Evolutionary conservation across 2,888 invertebrate species (phyloP), one percentile per base, ranked within the genome.

Genomic region (Meteorus colon): DNA sequence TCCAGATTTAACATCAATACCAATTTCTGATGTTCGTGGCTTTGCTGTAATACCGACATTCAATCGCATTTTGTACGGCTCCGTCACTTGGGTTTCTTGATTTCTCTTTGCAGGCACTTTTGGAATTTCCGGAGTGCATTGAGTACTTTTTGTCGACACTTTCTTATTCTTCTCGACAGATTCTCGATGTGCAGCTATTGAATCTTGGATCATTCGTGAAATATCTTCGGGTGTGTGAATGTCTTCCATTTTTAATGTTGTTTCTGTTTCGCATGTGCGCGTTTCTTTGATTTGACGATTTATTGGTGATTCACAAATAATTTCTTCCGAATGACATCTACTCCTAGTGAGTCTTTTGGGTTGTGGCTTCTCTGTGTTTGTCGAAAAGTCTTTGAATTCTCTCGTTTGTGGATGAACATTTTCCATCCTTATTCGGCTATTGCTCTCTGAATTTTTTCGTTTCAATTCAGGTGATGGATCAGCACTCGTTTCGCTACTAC

Each of bases 21-120:
- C 87, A 65, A 86, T 82, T 62, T 91, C 90, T 24, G 82, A 73
- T 24, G 86, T 86, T 68, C 82, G 85, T 1, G 90, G 90, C 62
- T 87, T 89, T 5, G 86, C 90, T 48, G 82, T 87, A 6, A 90
- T 82, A 0, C 90, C 89, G 3, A 87, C 88, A 81, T 87, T 89
- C 31, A 81, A 80, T 3, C 83, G 82, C 81, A 88, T 84, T 67
- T 79, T 85, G 4, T 85, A 85, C 4, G 83, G 82, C 70, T 87
- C 86, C 12, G 82, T 80, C 4, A 82, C 85, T 72, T 88, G 88
- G 6, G 83, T 73, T 45, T 78, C 79, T 37, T 81, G 80, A 55
- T 88, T 81, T n/a, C 63, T 82, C 60, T 79, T 87, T 34, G 81
- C 78, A 2, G 80, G 37, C 8, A 73, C 51, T 48, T 66, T 84